A percentile compares a stretch with the other conserved stretches of the same genome.
Conservation (phyloP, 2,797 vertebrate genomes). For the Nasua narica region DNA sequence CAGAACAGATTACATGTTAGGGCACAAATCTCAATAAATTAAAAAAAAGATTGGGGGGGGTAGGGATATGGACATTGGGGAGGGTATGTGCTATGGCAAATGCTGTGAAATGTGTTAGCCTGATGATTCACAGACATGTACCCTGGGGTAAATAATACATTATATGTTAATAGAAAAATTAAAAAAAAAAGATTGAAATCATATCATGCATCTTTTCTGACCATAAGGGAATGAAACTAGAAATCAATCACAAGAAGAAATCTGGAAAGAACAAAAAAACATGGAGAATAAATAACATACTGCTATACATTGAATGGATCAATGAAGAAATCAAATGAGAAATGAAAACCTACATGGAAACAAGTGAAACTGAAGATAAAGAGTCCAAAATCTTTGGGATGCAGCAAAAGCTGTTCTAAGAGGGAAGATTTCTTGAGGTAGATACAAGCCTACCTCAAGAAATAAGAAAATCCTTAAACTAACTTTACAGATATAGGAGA, state of each 20-base stretch:
- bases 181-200: too few relatives aligned
- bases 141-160: too few relatives aligned
- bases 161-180: too few relatives aligned
- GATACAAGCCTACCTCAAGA: background rate
- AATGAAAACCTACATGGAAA: background rate
- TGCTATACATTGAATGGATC: background rate
- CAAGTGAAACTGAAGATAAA: background rate
- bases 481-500: background rate
- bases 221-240: background rate
- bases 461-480: background rate
- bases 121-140: too few relatives aligned
- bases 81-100: too few relatives aligned
- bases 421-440: background rate
- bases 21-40: background rate
- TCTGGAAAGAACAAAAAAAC: background rate
- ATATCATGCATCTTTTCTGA: background rate
- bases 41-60: background rate
- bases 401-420: background rate
- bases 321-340: background rate
- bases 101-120: too few relatives aligned
- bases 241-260: background rate
- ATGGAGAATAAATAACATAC: background rate
- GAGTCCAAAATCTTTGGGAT: background rate
- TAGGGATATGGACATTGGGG: too few relatives aligned
- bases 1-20: background rate